phyloP scores from a whole-genome alignment of 2,888 invertebrate genomes.

The Caenorhabditis auriculariae region DNA sequence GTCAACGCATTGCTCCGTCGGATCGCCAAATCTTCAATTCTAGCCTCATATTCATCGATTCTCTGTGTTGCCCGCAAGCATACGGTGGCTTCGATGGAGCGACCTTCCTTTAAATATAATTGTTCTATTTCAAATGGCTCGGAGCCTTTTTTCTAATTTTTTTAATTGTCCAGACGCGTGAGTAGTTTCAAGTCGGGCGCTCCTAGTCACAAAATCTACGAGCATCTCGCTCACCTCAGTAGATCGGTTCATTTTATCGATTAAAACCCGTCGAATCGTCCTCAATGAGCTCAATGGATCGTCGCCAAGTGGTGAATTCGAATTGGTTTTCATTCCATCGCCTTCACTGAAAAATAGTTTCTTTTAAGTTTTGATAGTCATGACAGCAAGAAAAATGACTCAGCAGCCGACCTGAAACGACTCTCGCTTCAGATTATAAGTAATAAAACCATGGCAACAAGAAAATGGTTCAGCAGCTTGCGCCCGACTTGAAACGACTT shows the following conservation, averaged over 20 bases:
- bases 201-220: no score
- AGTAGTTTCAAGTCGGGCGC: no score
- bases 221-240: conserved; percentile 19
- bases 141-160: no score
- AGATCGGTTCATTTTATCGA: conserved; percentile 35
- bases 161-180: no score
- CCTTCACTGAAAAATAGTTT: conserved; percentile 35
- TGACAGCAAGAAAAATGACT: no score
- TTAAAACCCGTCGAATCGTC: conserved; percentile 44
- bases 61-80: conserved; percentile 49
- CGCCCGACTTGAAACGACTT: no score
- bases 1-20: conserved; percentile 39
- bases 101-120: conserved; percentile 23
- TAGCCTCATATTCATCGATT: conserved; percentile 49
- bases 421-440: no score
- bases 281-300: conserved; percentile 49
- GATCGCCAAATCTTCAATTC: conserved; percentile 38
- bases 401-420: no score
- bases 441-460: no score
- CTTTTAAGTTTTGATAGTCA: no score
- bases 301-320: conserved; percentile 20
- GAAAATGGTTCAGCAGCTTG: no score
- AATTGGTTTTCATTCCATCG: conserved; percentile 43
- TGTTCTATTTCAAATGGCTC: background rate
- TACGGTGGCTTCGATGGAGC: conserved; percentile 44